Evolutionary conservation across 2,888 invertebrate species (phyloP), one percentile per base, ranked within the genome.

Genomic region (Erebia aethiops): DNA sequence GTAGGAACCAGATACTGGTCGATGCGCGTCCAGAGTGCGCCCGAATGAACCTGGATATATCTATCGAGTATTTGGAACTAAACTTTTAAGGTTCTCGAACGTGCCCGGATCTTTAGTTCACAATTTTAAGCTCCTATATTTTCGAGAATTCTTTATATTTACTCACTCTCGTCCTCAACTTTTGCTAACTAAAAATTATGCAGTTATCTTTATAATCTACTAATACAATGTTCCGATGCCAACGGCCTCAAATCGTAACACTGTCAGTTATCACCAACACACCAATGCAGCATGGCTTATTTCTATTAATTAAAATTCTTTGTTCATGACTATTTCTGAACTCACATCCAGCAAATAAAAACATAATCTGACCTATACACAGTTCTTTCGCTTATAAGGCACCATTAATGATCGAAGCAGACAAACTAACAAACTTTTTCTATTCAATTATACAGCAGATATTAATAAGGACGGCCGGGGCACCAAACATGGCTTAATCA

Each of bases 401-500:
- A 16, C 26, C 60, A 67, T 64, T 74, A 74, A 74, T 74, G 69
- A 74, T 67, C 69, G 51, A 35, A 62, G 56, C 65, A 52, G 57
- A 74, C 71, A 67, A 21, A 67, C 71, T 73, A 69, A 71, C 73
- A 69, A 66, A 71, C 64, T 74, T 71, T 74, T 74, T 74, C 69
- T 70, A 52, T 74, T 43, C 67, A 64, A 69, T 70, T 67, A 70
- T 67, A 74, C 64, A 58, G 54, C 63, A 67, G 66, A 64, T 72
- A 72, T 72, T 72, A 72, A 72, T 72, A 72, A 67, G 69, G 72
- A 21, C 43, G 62, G 63, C 63, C 52, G 10, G 49, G 65, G 43
- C 43, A 49, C 72, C 71, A 35, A 56, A 71, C 68, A 73, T 66
- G 73, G 73, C 49, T 41, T 68, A 66, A 73, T 69, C 51, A 66